A percentile compares a stretch with the other conserved stretches of the same genome.
Evolutionary conservation across 2,113 vertebrate genomes (phyloP).

Genomic region (Aspidoscelis tigris): DNA sequence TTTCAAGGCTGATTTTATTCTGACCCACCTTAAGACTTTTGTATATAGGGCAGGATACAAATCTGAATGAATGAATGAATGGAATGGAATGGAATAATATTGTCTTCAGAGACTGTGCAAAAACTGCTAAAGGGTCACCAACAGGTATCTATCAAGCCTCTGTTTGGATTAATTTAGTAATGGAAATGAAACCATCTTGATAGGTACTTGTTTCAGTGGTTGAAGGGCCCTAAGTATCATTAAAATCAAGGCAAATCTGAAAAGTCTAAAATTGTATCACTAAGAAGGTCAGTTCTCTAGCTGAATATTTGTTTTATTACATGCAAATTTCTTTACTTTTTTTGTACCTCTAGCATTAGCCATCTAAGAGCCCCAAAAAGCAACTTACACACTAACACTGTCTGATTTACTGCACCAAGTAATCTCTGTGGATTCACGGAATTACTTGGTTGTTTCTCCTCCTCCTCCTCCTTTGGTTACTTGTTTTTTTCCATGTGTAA

Average conservation of each 20-base stretch:
- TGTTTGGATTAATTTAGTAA: too few relatives aligned
- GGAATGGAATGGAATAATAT: too few relatives aligned
- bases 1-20: too few relatives aligned
- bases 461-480: background rate
- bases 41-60: too few relatives aligned
- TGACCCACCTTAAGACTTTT: too few relatives aligned
- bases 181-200: too few relatives aligned
- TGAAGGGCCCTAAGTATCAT: too few relatives aligned
- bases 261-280: background rate
- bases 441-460: background rate
- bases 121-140: too few relatives aligned
- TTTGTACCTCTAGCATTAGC: background rate
- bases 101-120: too few relatives aligned
- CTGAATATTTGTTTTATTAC: background rate
- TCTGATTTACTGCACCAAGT: background rate
- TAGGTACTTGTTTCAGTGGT: too few relatives aligned
- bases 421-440: background rate
- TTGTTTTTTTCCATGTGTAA: background rate
- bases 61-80: too few relatives aligned
- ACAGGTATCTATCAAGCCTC: too few relatives aligned
- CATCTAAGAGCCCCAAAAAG: background rate
- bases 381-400: background rate
- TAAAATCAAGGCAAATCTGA: background rate
- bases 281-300: background rate
- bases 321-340: background rate